A percentile compares a stretch with the other conserved stretches of the same genome.
Conservation (phyloP, 2,113 vertebrate genomes). For the Charadrius vociferus region DNA sequence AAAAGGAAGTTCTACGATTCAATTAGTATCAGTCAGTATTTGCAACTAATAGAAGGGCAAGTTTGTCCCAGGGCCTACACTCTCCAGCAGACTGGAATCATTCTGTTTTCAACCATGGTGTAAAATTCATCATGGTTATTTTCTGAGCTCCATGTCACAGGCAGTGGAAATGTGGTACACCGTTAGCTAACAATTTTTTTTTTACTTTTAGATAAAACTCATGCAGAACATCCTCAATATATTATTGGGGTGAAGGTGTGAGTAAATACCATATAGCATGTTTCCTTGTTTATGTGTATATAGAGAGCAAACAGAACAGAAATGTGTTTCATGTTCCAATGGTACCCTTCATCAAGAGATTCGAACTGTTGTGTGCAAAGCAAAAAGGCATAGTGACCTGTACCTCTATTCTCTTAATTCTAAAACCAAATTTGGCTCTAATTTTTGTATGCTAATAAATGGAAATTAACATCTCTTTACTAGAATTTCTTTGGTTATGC, state of each 20-base stretch:
- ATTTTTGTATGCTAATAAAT: not conserved
- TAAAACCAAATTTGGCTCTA: not conserved
- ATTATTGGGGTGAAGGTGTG: not conserved
- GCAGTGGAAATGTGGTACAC: not conserved
- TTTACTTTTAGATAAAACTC: not conserved
- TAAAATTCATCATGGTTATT: not conserved
- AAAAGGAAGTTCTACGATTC: not conserved
- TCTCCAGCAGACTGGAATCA: not conserved
- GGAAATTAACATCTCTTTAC: not conserved
- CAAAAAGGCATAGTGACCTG: not conserved
- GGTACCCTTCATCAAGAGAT: not conserved
- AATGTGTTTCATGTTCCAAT: not conserved
- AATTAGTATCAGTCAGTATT: not conserved
- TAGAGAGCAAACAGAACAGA: not conserved
- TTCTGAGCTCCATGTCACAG: not conserved
- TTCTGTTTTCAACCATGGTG: not conserved
- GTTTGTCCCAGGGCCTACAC: not conserved
- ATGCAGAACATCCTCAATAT: not conserved
- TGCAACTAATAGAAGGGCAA: not conserved
- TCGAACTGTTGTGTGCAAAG: not conserved
- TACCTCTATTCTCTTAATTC: not conserved
- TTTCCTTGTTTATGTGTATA: not conserved
- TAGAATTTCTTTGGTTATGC: not conserved
- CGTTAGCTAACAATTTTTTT: not conserved
- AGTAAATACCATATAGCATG: not conserved